Conservation (phyloP, 1,140 invertebrate genomes). For the Paracyclopina nana region DNA sequence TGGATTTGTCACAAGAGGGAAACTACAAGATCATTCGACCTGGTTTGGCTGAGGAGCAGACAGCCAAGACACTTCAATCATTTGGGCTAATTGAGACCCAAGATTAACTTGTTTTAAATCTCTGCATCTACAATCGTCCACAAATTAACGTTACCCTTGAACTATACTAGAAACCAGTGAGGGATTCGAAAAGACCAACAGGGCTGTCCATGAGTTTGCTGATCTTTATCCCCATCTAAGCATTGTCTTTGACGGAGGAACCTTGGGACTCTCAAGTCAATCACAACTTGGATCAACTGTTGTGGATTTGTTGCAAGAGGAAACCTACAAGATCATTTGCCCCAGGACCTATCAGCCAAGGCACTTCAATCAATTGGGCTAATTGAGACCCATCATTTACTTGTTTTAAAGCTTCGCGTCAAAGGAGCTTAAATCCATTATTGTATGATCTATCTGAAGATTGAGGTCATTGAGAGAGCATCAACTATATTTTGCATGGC, state of each 20-base stretch:
- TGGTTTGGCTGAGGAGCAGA: constrained; percentile 38
- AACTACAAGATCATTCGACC: constrained; percentile 50
- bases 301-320: constrained; percentile 53
- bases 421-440: background rate
- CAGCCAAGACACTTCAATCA: background rate
- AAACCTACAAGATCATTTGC: constrained; percentile 50
- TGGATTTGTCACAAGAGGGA: constrained; percentile 54
- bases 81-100: background rate
- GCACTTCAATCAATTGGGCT: background rate
- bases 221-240: constrained; percentile 54
- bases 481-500: background rate
- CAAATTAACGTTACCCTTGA: constrained; percentile 67
- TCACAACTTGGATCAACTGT: constrained; percentile 66
- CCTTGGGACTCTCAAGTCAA: constrained; percentile 32
- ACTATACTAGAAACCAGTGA: constrained; percentile 84
- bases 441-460: background rate
- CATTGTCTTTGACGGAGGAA: constrained; percentile 59
- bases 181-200: constrained; percentile 51
- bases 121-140: too few species aligned
- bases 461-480: background rate
- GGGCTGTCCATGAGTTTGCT: constrained; percentile 57
- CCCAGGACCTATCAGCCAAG: constrained; percentile 24
- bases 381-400: background rate
- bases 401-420: background rate
- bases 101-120: too few species aligned